These are phyloP conservation scores for Perdita meconis DNA, from an alignment of 2,888 invertebrate species.

Conservation along the genomic window DNA sequence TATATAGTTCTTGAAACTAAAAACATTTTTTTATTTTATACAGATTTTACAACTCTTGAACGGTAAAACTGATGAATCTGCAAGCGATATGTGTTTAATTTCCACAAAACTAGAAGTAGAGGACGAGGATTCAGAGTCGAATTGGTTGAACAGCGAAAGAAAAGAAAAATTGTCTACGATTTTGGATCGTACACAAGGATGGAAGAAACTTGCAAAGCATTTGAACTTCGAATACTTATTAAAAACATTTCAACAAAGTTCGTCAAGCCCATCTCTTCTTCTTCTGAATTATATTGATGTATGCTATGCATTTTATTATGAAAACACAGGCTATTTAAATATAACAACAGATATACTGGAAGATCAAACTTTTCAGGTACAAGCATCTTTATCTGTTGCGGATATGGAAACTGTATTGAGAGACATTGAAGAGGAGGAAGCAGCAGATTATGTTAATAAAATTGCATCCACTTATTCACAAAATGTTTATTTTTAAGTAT, in stretches of 20 bases:
- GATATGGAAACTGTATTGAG: slow-evolving; percentile 80
- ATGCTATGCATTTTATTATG: slow-evolving; percentile 51
- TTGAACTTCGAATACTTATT: slow-evolving; percentile 85
- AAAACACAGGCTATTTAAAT: neutral
- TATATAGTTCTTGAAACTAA: neutral
- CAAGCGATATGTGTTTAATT: neutral
- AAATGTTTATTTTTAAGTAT: slow-evolving; percentile 3
- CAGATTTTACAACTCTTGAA: slow-evolving; percentile 73
- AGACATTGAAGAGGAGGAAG: slow-evolving; percentile 81
- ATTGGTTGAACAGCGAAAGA: slow-evolving; percentile 74
- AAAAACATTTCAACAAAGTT: slow-evolving; percentile 84
- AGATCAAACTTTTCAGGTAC: slow-evolving; percentile 66
- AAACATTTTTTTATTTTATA: slow-evolving; percentile 24
- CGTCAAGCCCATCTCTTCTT: slow-evolving; percentile 85
- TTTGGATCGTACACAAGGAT: slow-evolving; percentile 86
- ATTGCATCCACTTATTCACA: slow-evolving; percentile 10
- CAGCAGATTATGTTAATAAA: slow-evolving; percentile 69
- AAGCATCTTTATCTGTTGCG: slow-evolving; percentile 66
- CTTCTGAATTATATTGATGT: slow-evolving; percentile 85
- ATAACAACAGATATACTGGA: neutral
- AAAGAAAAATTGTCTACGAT: slow-evolving; percentile 84
- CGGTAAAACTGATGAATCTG: slow-evolving; percentile 8
- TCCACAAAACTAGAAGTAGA: slow-evolving; percentile 67
- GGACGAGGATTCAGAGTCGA: slow-evolving; percentile 73
- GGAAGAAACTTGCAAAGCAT: slow-evolving; percentile 86